phyloP scores from a whole-genome alignment of 2,888 invertebrate genomes.

The Eristalinus aeneus region DNA sequence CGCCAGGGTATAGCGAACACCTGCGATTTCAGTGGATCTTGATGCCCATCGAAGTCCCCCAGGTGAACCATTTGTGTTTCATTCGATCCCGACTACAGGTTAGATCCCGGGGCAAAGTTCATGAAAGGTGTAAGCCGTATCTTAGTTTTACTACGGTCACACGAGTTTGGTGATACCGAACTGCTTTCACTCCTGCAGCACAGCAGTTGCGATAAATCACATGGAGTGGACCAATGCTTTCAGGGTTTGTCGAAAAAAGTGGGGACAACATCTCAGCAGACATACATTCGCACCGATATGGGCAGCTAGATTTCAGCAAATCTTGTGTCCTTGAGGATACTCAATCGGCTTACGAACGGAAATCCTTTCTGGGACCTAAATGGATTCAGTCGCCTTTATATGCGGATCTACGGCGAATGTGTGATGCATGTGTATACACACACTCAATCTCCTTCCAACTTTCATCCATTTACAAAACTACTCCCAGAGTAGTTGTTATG shows the following conservation, averaged over 20 bases:
- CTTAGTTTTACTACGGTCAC: neutral
- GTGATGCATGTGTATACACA: neutral
- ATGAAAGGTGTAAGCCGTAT: conserved; percentile 5
- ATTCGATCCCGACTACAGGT: conserved; percentile 38
- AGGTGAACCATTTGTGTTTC: conserved; percentile 21
- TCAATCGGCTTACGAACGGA: conserved; percentile 27
- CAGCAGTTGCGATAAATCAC: conserved; percentile 60
- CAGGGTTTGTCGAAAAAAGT: conserved; percentile 35
- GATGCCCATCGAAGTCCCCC: conserved; percentile 45
- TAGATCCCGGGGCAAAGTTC: conserved; percentile 23
- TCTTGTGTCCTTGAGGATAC: conserved; percentile 24
- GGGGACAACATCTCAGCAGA: conserved; percentile 12
- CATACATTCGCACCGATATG: neutral
- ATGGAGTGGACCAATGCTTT: conserved; percentile 51
- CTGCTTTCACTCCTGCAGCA: neutral
- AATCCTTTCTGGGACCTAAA: conserved; percentile 34
- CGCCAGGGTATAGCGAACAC: neutral
- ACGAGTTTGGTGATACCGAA: neutral
- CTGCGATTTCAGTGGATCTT: conserved; percentile 26
- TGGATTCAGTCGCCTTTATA: conserved; percentile 35
- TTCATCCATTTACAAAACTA: conserved; percentile 7
- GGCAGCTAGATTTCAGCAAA: neutral
- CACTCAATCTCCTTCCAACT: neutral
- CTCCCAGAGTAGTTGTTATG: conserved; percentile 39
- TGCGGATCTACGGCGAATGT: conserved; percentile 16